A percentile compares a stretch with the other conserved stretches of the same genome.
Evolutionary conservation across 2,113 vertebrate species (phyloP).

Genomic region (Nymphicus hollandicus): DNA sequence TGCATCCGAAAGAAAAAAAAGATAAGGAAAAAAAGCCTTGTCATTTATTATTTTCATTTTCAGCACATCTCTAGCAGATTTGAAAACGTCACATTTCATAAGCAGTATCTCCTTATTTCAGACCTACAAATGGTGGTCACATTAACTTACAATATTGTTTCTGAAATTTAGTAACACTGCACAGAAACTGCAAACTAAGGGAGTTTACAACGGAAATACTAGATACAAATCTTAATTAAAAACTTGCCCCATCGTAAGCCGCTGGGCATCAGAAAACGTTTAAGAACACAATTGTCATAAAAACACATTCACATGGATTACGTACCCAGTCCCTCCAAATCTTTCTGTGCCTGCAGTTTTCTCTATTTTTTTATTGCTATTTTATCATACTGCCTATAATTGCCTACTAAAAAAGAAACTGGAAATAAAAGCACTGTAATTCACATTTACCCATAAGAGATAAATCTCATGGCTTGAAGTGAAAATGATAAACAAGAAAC

Average conservation of each 20-base stretch:
- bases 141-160: not conserved
- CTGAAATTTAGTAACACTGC: not conserved
- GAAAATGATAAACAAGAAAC: not conserved
- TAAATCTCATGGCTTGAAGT: not conserved
- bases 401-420: not conserved
- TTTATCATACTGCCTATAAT: not conserved
- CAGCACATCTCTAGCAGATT: not conserved
- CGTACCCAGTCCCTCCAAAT: not conserved
- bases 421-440: not conserved
- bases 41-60: not conserved
- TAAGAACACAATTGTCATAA: not conserved
- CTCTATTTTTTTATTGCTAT: not conserved
- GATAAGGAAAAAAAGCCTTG: not conserved
- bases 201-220: not conserved
- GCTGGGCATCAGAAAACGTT: not conserved
- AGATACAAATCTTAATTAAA: slow-evolving; percentile 42
- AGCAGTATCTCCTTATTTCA: not conserved
- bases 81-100: not conserved
- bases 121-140: not conserved
- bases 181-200: not conserved
- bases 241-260: not conserved
- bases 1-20: not conserved
- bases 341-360: not conserved
- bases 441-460: not conserved
- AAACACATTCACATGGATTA: not conserved